phyloP scores from a whole-genome alignment of 1,140 invertebrate species.

The Aphaenogaster rudis region DNA sequence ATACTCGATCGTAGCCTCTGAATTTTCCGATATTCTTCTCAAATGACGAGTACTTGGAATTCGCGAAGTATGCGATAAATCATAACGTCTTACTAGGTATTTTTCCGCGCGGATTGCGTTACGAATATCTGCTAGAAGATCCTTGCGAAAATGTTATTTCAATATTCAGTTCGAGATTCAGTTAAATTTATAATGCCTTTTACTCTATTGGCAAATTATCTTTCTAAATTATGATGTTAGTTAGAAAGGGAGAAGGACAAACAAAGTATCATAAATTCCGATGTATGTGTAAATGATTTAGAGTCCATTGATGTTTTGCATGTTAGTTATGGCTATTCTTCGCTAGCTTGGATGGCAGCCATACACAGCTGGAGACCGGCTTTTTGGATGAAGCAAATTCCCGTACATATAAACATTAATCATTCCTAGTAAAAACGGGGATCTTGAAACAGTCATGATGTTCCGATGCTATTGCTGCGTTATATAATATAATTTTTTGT shows the following conservation, averaged over 20 bases:
- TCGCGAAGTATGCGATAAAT: constrained; percentile 12
- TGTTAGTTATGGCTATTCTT: constrained; percentile 37
- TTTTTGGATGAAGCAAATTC: constrained; percentile 56
- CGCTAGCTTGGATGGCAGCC: constrained; percentile 71
- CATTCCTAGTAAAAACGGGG: constrained; percentile 65
- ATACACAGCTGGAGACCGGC: constrained; percentile 65
- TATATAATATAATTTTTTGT: constrained; percentile 33
- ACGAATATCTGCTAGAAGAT: neutral
- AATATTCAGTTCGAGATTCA: neutral
- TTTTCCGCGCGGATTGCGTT: neutral
- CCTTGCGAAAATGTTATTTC: neutral
- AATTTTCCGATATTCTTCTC: constrained; percentile 32
- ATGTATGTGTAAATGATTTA: constrained; percentile 36
- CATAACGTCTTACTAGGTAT: neutral
- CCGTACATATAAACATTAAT: constrained; percentile 31
- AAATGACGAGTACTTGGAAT: neutral
- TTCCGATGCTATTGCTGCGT: neutral
- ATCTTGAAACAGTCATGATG: constrained; percentile 22
- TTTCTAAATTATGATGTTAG: constrained; percentile 6
- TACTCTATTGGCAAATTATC: neutral
- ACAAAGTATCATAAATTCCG: neutral
- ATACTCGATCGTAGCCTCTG: constrained; percentile 4
- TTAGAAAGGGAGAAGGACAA: neutral
- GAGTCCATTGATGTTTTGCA: neutral
- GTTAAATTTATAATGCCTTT: neutral